Evolutionary conservation across 2,113 vertebrate genomes (phyloP).

Genomic region (Atherinomorus stipes): DNA sequence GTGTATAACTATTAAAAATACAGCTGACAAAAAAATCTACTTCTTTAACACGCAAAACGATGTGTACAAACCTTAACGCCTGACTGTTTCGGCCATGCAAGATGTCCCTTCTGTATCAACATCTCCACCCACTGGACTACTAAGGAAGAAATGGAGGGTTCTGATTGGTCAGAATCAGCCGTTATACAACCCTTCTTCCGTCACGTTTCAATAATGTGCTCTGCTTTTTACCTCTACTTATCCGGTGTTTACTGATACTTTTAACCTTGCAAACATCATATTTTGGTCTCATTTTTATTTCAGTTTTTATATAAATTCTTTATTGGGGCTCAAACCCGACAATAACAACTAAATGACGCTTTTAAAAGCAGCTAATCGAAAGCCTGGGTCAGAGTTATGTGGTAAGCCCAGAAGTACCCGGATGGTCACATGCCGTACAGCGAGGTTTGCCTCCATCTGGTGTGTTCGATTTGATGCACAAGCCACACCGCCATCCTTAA

Average conservation of each 20-base stretch:
- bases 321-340: fast-evolving
- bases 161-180: constrained; percentile 54
- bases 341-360: fast-evolving
- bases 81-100: neutral
- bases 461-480: constrained; percentile 13
- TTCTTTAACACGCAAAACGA: neutral
- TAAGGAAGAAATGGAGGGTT: neutral
- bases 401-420: constrained; percentile 58
- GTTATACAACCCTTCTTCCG: constrained; percentile 34
- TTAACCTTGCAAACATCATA: fast-evolving
- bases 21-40: neutral
- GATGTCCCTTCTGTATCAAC: constrained; percentile 22
- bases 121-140: constrained; percentile 40
- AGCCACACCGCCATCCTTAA: neutral
- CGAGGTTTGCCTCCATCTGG: constrained; percentile 2
- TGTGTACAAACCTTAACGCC: neutral
- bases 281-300: fast-evolving
- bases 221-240: neutral
- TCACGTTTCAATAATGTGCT: constrained; percentile 81
- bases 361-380: neutral
- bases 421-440: constrained; percentile 73
- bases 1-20: no score
- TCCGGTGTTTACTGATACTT: neutral
- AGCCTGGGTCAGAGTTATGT: neutral
- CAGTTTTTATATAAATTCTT: fast-evolving